Evolutionary conservation across 2,113 vertebrate species (phyloP), one percentile per base, ranked within the genome.

Genomic region (Ictalurus punctatus): DNA sequence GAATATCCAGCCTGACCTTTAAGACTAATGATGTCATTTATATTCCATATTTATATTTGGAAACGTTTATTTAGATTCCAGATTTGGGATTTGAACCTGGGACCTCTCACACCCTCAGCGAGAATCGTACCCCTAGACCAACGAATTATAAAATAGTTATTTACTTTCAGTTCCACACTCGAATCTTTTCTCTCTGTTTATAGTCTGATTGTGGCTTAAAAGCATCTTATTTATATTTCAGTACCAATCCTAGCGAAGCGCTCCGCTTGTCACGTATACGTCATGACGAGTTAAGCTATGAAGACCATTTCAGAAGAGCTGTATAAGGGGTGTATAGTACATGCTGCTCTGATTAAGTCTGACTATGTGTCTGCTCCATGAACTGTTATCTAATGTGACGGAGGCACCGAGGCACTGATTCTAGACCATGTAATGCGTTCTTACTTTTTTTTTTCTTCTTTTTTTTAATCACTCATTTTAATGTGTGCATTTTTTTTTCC

Each of bases 261-360:
- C 83, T 56, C 19, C 0, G 19, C 19, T 58, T 8, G 67, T 37
- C 48, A 56, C 65, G 4, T 44, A 61, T 27, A 14, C 61, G 48
- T 40, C 63, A 40, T 16, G 1, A 58, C 6, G 52, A 25, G 30
- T 82, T 69, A 37, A 52, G n/a, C 58, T 81, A 2, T 81, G 30
- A 21, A 4, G 30, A 23, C 63, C 9, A 12, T 69, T 86, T 82
- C 40, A 37, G 44, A 82, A 52, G 63, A 9, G 21, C 30, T n/a
- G 14, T 71, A 69, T 37, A 37, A 16, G 19, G 23, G n/a, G 48
- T 69, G 76, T 83, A 27, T 21, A 88, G 67, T 61, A 44, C 80
- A 63, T 76, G 17, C 56, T 44, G 71, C 58, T 88, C 56, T 84
- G 56, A 78, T 88, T 34, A 37, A 61, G 58, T 59, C 65, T 54